These are phyloP conservation scores for Notiomystis cincta DNA, from an alignment of 2,113 vertebrate genomes.

Conservation along the genomic window DNA sequence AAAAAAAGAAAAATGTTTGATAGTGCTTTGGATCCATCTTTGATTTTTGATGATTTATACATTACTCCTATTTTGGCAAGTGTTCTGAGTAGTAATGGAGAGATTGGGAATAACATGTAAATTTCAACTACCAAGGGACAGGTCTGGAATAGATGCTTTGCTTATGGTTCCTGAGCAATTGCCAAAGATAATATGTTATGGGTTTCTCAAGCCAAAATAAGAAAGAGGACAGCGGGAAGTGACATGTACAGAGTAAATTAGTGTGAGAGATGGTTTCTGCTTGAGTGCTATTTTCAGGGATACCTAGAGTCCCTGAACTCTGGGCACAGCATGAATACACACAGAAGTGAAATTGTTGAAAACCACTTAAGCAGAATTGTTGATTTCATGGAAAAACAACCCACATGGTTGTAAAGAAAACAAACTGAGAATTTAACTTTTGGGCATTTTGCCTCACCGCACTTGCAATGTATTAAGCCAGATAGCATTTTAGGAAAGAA, in stretches of 20 bases:
- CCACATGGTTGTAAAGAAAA: not conserved
- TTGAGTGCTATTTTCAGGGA: not conserved
- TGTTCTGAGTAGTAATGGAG: constrained; percentile 1
- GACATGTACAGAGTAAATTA: not conserved
- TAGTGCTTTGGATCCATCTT: not conserved
- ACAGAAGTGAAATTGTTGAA: not conserved
- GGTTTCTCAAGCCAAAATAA: not conserved
- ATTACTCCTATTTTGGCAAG: constrained; percentile 7
- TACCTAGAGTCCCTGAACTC: not conserved
- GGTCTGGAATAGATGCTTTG: not conserved
- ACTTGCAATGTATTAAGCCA: not conserved
- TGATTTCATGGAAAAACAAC: not conserved
- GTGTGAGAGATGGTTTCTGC: constrained; percentile 24
- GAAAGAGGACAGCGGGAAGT: not conserved
- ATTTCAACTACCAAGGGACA: constrained; percentile 17
- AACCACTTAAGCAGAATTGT: not conserved
- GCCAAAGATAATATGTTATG: constrained; percentile 36
- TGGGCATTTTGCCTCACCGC: not conserved
- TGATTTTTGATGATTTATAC: constrained; percentile 14
- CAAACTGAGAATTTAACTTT: not conserved
- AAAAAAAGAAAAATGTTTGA: not conserved
- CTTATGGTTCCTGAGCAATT: constrained; percentile 28
- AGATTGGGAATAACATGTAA: constrained; percentile 7
- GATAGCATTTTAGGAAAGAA: not conserved
- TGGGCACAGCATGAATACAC: not conserved